Base-by-base conservation (phyloP, 2,113 vertebrate genomes). In the Protomyctophum bolini region DNA sequence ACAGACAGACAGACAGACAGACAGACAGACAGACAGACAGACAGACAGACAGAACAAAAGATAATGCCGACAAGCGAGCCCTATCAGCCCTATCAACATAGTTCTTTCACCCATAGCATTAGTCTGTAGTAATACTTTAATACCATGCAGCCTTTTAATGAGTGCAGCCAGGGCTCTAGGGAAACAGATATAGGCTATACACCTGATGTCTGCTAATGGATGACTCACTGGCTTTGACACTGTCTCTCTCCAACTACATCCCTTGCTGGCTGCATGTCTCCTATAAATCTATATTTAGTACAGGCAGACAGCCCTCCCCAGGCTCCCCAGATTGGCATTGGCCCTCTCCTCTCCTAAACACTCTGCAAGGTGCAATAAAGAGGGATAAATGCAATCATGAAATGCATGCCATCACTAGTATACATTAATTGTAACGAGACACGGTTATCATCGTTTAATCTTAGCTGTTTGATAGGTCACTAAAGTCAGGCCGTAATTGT, bases 241-340 rank as follows among this genome's bases (percentile, higher is more conserved):
- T 50, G 10, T 65, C 62, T 66, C 56, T 60, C 61, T 57, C 33
- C 60, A 56, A 66, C 33, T 61, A 41, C 52, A 51, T 64, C 61
- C 70, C 69, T 70, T 15, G 21, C 62, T 47, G n/a, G 14, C 33
- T 59, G 33, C 59, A 67, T 74, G 68, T 86, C 85, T 83, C 77
- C 76, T 74, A 21, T 21, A 91, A 88, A 90, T 90, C 79, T 94
- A 93, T 87, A 91, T 93, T 91, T 92, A 93, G 93, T 84, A 54
- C 83, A 88, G 90, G 86, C 89, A 80, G 52, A 58, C 75, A 82
- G 87, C 87, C 88, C 83, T 87, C 83, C 33, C 83, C 66, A 87
- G 83, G 90, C 21, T 41, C 33, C 33, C 33, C 85, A 90, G 88
- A 89, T 83, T 87, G 86, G 88, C 83, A 83, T 84, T 76, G 80